Percentiles rank a stretch among this genome's conserved stretches.
Evolutionary conservation across 2,797 vertebrate genomes (phyloP).

Genomic region (Anguilla megastoma): DNA sequence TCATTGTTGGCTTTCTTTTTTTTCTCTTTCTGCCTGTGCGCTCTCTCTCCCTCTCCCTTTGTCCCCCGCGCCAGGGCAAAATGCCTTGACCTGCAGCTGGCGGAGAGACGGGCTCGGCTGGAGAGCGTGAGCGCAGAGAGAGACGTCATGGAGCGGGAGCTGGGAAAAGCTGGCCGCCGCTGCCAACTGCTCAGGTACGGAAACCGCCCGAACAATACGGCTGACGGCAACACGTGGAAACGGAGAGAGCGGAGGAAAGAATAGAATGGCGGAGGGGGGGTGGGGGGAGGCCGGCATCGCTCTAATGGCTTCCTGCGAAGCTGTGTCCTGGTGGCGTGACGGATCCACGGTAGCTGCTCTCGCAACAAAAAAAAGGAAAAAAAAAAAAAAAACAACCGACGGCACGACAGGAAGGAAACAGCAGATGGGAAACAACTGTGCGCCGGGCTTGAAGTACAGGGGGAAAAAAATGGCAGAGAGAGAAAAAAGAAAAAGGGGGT

Average conservation of each 20-base stretch:
- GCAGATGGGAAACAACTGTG: slow-evolving; percentile 65
- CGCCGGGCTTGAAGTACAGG: slow-evolving; percentile 38
- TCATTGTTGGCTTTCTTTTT: neutral
- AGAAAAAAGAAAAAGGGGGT: slow-evolving; percentile 29
- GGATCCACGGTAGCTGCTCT: slow-evolving; percentile 24
- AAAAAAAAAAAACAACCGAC: slow-evolving; percentile 42
- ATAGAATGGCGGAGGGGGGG: neutral
- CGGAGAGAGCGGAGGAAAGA: slow-evolving; percentile 26
- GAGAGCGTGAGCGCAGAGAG: slow-evolving; percentile 58
- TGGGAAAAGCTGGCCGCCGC: slow-evolving; percentile 63
- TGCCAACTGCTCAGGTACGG: slow-evolving; percentile 75
- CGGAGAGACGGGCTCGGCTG: slow-evolving; percentile 67
- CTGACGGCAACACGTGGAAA: slow-evolving; percentile 25
- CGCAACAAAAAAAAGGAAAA: neutral
- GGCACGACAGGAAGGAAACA: slow-evolving; percentile 57
- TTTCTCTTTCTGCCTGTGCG: slow-evolving; percentile 30
- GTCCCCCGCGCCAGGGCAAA: slow-evolving; percentile 42
- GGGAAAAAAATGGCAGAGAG: slow-evolving; percentile 37
- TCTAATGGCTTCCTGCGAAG: slow-evolving; percentile 40
- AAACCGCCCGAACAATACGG: slow-evolving; percentile 28
- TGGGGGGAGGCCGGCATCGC: slow-evolving; percentile 28
- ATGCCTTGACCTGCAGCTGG: slow-evolving; percentile 61
- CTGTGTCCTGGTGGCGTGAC: slow-evolving; percentile 37
- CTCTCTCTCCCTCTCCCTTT: slow-evolving; percentile 41
- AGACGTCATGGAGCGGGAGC: slow-evolving; percentile 60